Percentiles rank a stretch among this genome's conserved stretches.
Conservation (phyloP, 2,888 invertebrate genomes). For the Morpho achilles region DNA sequence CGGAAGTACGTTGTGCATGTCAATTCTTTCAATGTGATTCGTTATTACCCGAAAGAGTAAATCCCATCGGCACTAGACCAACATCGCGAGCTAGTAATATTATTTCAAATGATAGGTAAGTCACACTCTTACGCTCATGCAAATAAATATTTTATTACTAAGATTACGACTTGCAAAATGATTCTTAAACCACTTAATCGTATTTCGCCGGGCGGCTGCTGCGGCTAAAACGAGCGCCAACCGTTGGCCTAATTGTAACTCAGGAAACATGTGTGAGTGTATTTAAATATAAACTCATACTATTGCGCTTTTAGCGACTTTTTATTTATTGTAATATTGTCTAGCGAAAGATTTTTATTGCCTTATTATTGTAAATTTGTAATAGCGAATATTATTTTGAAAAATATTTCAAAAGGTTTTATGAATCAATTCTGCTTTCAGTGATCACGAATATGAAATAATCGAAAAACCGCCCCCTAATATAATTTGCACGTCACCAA, state of each 20-base stretch:
- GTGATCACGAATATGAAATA: conserved; percentile 96
- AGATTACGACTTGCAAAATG: conserved; percentile 54
- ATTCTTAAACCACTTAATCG: conserved; percentile 45
- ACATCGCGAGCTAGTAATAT: conserved; percentile 80
- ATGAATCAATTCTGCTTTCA: conserved; percentile 61
- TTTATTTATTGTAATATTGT: conserved; percentile 29
- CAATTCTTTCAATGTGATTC: conserved; percentile 91
- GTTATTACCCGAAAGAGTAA: conserved; percentile 86
- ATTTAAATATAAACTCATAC: conserved; percentile 68
- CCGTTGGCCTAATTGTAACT: conserved; percentile 75
- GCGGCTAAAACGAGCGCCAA: conserved; percentile 74
- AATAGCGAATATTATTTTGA: too few species aligned
- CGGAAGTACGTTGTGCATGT: conserved; percentile 91
- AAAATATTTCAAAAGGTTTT: background rate
- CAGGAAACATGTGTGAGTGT: conserved; percentile 47
- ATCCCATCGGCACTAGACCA: conserved; percentile 83
- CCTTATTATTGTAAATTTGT: too few species aligned
- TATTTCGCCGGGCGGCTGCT: conserved; percentile 65
- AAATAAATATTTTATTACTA: conserved; percentile 30
- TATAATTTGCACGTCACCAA: conserved; percentile 58
- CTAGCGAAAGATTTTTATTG: conserved; percentile 33
- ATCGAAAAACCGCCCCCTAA: conserved; percentile 84
- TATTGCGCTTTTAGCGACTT: conserved; percentile 44
- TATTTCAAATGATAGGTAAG: conserved; percentile 66
- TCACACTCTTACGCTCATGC: conserved; percentile 18